Percentiles rank a stretch among this genome's conserved stretches.
Evolutionary conservation across 1,140 invertebrate species (phyloP).

Genomic region (Microplitis demolitor): DNA sequence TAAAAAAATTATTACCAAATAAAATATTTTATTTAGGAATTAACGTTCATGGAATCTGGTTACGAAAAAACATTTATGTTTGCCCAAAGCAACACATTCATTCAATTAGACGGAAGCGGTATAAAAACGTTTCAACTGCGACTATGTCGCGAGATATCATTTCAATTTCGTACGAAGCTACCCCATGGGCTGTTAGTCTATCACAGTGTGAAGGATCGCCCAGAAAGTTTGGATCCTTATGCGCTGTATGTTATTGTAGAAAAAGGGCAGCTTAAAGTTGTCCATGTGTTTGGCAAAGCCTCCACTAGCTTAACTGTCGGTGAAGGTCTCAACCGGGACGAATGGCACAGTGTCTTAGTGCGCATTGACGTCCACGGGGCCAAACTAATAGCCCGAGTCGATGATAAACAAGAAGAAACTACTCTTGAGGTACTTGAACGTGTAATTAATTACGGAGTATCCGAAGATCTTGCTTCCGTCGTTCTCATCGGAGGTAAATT

Average conservation of each 20-base stretch:
- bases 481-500: constrained; percentile 83
- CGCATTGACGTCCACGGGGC: constrained; percentile 82
- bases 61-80: constrained; percentile 83
- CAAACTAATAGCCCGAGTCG: constrained; percentile 81
- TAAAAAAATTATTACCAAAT: constrained; percentile 3
- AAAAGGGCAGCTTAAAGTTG: constrained; percentile 85
- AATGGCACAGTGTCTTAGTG: constrained; percentile 87
- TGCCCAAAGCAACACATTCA: constrained; percentile 84
- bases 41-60: constrained; percentile 82
- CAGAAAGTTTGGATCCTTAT: constrained; percentile 77
- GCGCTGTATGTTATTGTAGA: constrained; percentile 88
- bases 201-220: constrained; percentile 83
- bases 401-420: constrained; percentile 78
- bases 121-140: constrained; percentile 85
- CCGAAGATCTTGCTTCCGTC: constrained; percentile 81
- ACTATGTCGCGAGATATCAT: constrained; percentile 84
- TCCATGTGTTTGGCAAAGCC: constrained; percentile 87
- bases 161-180: constrained; percentile 83
- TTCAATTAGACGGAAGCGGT: constrained; percentile 83
- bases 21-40: constrained; percentile 58
- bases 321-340: constrained; percentile 83
- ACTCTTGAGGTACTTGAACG: constrained; percentile 79
- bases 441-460: constrained; percentile 82
- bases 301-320: constrained; percentile 85
- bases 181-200: constrained; percentile 86